Percentiles rank a stretch among this genome's conserved stretches.
Conservation (phyloP, 2,113 vertebrate species). For the Dipodomys ordii region DNA sequence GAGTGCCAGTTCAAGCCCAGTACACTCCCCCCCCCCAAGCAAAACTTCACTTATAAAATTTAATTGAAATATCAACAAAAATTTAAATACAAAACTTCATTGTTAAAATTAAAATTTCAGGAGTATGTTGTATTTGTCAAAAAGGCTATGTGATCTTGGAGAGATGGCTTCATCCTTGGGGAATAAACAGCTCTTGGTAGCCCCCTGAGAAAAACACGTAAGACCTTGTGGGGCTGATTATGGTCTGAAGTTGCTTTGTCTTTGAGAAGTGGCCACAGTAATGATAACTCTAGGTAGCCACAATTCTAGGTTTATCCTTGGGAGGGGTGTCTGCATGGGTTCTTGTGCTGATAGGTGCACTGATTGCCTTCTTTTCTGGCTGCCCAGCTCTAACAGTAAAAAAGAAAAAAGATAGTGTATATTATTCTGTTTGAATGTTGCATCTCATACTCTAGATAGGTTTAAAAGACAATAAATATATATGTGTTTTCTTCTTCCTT, state of each 20-base stretch:
- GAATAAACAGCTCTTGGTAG: background rate
- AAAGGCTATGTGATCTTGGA: background rate
- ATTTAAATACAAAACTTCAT: background rate
- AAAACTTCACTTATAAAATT: too few species aligned
- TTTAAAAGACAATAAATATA: conserved; percentile 33
- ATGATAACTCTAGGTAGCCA: background rate
- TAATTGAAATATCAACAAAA: too few species aligned
- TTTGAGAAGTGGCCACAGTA: background rate
- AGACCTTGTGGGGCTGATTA: background rate
- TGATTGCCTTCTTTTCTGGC: background rate
- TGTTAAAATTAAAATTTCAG: background rate
- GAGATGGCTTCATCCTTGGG: background rate
- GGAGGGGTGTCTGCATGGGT: background rate
- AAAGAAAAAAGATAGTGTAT: background rate
- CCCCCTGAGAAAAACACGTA: background rate
- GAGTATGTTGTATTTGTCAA: background rate
- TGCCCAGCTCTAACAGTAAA: background rate
- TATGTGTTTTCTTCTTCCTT: background rate
- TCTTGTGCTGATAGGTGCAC: background rate
- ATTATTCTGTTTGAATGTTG: conserved; percentile 28
- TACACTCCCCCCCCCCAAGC: too few species aligned
- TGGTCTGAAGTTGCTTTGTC: background rate
- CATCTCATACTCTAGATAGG: background rate
- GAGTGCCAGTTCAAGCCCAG: too few species aligned
- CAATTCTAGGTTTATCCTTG: background rate